A percentile compares a stretch with the other conserved stretches of the same genome.
phyloP scores from a whole-genome alignment of 2,113 vertebrate genomes.

The Raja brachyura region DNA sequence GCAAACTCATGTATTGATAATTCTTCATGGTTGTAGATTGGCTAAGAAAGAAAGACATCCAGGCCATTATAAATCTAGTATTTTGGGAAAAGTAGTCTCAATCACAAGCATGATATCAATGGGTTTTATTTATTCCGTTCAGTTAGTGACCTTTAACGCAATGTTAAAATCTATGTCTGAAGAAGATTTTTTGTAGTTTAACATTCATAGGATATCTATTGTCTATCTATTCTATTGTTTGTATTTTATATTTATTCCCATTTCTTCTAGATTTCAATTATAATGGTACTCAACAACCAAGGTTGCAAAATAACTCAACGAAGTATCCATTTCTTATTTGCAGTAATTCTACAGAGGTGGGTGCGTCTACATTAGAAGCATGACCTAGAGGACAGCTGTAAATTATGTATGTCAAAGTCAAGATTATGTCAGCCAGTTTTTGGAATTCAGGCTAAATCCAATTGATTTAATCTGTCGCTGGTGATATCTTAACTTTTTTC shows the following conservation, averaged over 20 bases:
- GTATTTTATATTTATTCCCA: not conserved
- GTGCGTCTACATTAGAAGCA: not conserved
- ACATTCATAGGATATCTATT: not conserved
- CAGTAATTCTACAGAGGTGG: not conserved
- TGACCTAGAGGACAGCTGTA: slow-evolving; percentile 33
- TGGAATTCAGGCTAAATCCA: not conserved
- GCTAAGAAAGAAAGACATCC: not conserved
- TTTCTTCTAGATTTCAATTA: not conserved
- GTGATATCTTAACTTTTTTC: not conserved
- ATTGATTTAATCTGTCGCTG: not conserved
- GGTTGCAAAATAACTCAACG: not conserved
- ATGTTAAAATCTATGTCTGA: not conserved
- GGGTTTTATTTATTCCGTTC: not conserved
- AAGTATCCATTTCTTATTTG: slow-evolving; percentile 28
- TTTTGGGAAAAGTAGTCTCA: not conserved
- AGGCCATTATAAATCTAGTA: not conserved
- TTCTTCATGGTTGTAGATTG: not conserved
- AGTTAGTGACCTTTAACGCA: not conserved
- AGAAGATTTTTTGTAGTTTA: not conserved
- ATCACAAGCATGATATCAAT: no score
- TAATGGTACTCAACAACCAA: not conserved
- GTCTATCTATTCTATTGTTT: no score
- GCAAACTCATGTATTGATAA: not conserved
- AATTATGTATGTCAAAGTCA: slow-evolving; percentile 37
- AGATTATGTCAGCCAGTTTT: slow-evolving; percentile 27